Evolutionary conservation across 2,113 vertebrate genomes (phyloP).

Genomic region (Xenotilapia longispinis): DNA sequence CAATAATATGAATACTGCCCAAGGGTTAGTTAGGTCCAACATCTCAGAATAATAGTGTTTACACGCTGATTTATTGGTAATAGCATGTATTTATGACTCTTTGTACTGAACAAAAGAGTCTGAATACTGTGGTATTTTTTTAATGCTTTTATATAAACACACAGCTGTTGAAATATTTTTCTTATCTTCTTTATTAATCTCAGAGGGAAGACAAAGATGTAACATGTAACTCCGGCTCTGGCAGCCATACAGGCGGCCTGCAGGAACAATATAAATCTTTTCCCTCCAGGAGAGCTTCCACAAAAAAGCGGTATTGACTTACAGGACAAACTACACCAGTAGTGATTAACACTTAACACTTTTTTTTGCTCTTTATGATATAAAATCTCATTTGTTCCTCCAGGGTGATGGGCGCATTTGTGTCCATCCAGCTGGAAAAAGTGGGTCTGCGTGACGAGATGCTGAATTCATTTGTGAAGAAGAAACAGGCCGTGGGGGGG

Average conservation of each 20-base stretch:
- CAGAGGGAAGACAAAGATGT: slow-evolving; percentile 6
- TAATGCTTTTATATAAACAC: not conserved
- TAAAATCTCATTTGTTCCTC: not conserved
- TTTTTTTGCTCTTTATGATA: not conserved
- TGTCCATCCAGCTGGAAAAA: slow-evolving; percentile 77
- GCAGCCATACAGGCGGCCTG: not conserved
- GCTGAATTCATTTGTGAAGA: slow-evolving; percentile 66
- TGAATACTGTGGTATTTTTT: not conserved
- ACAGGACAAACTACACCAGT: not conserved
- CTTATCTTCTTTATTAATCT: not conserved
- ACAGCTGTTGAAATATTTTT: not conserved
- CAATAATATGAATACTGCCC: not conserved
- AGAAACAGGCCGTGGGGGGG: slow-evolving; percentile 46
- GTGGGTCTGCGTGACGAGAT: slow-evolving; percentile 54
- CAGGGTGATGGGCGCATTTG: slow-evolving; percentile 69
- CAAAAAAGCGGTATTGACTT: not conserved
- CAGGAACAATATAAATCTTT: not conserved
- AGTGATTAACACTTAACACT: not conserved
- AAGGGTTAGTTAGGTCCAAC: not conserved
- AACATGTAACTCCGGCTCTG: slow-evolving; percentile 1
- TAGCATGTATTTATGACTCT: not conserved
- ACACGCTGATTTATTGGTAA: not conserved
- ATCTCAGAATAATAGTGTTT: not conserved
- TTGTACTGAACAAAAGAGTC: not conserved
- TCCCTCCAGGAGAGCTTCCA: not conserved